Evolutionary conservation across 2,797 vertebrate genomes (phyloP), one percentile per base, ranked within the genome.

Genomic region (Neosilurus mollespiculum): DNA sequence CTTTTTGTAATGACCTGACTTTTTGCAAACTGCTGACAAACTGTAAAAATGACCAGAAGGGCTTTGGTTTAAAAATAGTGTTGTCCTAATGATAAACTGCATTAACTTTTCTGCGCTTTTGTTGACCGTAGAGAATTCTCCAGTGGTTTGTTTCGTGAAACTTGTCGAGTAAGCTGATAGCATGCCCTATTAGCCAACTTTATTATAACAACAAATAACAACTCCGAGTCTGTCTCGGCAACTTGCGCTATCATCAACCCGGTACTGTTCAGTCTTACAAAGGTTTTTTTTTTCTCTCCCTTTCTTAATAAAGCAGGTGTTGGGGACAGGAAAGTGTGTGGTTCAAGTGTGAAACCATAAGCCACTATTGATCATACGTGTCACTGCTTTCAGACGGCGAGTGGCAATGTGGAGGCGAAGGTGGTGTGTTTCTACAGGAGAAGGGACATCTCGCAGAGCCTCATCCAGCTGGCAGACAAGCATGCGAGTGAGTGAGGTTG

Each of bases 381-480:
- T 88, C 14, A 15, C n/a, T 88, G 89, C 37, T 95, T 94, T 92
- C 93, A 99, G 98, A 99, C 98, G 56, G 96, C 97, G 83, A 98
- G 96, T 90, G 98, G 98, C 89, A 99, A 98, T 0, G 98, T 99
- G 93, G 98, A 99, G 93, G 98, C 98, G 88, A 99, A 99, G 94
- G 98, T 99, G 89, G 97, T 99, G 84, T 99, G 98, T 92, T 99
- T 99, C 94, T 99, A 98, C 93, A 96, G 98, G 89, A 92, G 98
- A 89, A 95, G 98, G 92, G 98, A 99, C 93, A 99, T 99, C 92
- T 98, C 98, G 84, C 97, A 98, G 95, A 99, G 96, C 85, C 97
- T 99, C 90, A 97, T 99, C 92, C 96, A 98, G 94, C 96, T 99
- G 89, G 98, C 98, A 89, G 98, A 99, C 93, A 99, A 99, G 89